A percentile compares a stretch with the other conserved stretches of the same genome.
These are phyloP conservation scores for Ailurus styani DNA, from an alignment of 2,113 vertebrate genomes.

Conservation along the genomic window DNA sequence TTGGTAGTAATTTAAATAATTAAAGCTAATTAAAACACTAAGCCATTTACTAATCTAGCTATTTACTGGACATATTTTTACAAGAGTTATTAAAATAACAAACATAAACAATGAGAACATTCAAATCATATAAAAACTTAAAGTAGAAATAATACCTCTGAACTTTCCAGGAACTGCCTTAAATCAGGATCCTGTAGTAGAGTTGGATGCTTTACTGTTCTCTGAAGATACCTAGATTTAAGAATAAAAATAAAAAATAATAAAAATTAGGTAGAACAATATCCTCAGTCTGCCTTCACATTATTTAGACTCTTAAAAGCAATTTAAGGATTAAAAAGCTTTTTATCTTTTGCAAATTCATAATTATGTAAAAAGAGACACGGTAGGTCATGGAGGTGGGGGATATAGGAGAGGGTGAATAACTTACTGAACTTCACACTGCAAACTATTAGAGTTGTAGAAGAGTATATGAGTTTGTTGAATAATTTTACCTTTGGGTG, in stretches of 20 bases:
- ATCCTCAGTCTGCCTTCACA: background rate
- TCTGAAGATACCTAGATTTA: conserved; percentile 91
- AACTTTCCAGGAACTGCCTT: conserved; percentile 95
- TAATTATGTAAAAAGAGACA: background rate
- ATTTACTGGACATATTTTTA: background rate
- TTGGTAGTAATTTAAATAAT: background rate
- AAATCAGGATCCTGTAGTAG: conserved; percentile 96
- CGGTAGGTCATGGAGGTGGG: too few relatives aligned
- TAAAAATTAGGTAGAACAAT: background rate
- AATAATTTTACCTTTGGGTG: background rate
- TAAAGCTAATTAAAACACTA: background rate
- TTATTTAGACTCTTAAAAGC: background rate
- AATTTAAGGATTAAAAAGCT: background rate
- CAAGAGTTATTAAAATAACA: conserved; percentile 5
- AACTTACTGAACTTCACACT: background rate
- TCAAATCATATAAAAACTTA: conserved; percentile 11
- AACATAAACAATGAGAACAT: conserved; percentile 14
- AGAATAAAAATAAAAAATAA: conserved; percentile 55
- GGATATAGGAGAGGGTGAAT: background rate
- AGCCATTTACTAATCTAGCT: background rate
- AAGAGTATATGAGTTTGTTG: background rate
- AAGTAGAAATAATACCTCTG: conserved; percentile 86
- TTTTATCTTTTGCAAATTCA: conserved; percentile 7
- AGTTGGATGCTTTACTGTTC: conserved; percentile 95
- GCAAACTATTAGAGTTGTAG: background rate